A percentile compares a stretch with the other conserved stretches of the same genome.
Evolutionary conservation across 2,888 invertebrate species (phyloP).

Genomic region (Sipha maydis): DNA sequence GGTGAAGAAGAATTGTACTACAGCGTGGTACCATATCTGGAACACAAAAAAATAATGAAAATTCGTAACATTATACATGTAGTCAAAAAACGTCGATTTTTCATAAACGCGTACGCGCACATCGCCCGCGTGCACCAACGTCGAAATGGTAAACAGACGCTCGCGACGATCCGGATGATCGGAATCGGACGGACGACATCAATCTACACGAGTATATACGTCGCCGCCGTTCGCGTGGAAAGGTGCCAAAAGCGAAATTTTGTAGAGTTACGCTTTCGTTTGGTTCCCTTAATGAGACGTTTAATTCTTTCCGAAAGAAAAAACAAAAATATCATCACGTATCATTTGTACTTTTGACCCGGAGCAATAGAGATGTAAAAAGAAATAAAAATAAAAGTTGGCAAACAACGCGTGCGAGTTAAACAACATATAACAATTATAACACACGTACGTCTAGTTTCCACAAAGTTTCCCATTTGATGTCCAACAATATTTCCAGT

Average conservation of each 20-base stretch:
- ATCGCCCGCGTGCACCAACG: too few species aligned
- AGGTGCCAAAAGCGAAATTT: background rate
- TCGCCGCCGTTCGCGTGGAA: background rate
- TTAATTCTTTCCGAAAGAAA: too few species aligned
- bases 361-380: too few species aligned
- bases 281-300: background rate
- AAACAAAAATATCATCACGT: too few species aligned
- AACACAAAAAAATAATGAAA: constrained; percentile 63
- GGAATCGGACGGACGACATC: too few species aligned
- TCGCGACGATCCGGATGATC: too few species aligned
- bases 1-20: constrained; percentile 75
- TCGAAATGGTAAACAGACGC: too few species aligned
- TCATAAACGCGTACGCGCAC: too few species aligned
- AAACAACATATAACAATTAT: background rate
- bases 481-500: constrained; percentile 65
- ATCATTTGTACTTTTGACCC: too few species aligned
- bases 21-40: constrained; percentile 74
- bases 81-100: too few species aligned
- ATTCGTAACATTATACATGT: too few species aligned
- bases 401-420: background rate
- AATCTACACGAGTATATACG: too few species aligned
- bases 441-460: constrained; percentile 67
- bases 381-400: background rate
- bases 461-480: constrained; percentile 67
- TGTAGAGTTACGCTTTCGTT: background rate